These are phyloP conservation scores for Chouioia cunea DNA, from an alignment of 2,888 invertebrate genomes.

Conservation along the genomic window DNA sequence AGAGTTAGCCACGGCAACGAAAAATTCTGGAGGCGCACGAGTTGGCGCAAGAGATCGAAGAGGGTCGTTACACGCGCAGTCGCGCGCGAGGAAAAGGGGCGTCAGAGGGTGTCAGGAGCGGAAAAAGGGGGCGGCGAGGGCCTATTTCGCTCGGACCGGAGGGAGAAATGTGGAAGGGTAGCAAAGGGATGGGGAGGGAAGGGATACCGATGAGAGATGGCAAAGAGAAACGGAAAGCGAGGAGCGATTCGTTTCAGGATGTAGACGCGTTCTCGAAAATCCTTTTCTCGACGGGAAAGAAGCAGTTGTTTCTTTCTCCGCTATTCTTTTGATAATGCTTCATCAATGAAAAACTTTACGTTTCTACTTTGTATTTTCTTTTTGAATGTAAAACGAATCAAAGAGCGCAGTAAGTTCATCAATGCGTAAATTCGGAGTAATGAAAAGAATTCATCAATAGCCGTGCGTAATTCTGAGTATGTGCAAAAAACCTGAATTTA, in stretches of 20 bases:
- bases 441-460: too few relatives aligned
- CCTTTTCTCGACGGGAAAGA: background rate
- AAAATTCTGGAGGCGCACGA: slow-evolving; percentile 5
- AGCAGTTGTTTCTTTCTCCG: too few relatives aligned
- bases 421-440: too few relatives aligned
- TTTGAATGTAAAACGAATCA: too few relatives aligned
- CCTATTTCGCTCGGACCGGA: slow-evolving; percentile 33
- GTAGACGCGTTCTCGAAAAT: background rate
- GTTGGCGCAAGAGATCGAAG: slow-evolving; percentile 16
- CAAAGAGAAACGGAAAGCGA: slow-evolving; percentile 35
- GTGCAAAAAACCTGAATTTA: too few relatives aligned
- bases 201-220: slow-evolving; percentile 47
- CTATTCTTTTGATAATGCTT: too few relatives aligned
- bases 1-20: slow-evolving; percentile 1
- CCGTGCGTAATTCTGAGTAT: too few relatives aligned
- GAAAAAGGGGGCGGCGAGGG: slow-evolving; percentile 45
- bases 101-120: slow-evolving; percentile 28
- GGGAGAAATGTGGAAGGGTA: slow-evolving; percentile 29
- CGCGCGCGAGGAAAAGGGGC: slow-evolving; percentile 49
- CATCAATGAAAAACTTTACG: too few relatives aligned
- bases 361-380: too few relatives aligned
- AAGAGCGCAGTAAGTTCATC: too few relatives aligned
- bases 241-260: too few relatives aligned
- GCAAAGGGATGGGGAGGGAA: slow-evolving; percentile 58
- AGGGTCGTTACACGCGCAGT: slow-evolving; percentile 49